A percentile compares a stretch with the other conserved stretches of the same genome.
These are phyloP conservation scores for Parazoanthus darwini DNA, from an alignment of 92 coral and sea anemone species.

Conservation along the genomic window DNA sequence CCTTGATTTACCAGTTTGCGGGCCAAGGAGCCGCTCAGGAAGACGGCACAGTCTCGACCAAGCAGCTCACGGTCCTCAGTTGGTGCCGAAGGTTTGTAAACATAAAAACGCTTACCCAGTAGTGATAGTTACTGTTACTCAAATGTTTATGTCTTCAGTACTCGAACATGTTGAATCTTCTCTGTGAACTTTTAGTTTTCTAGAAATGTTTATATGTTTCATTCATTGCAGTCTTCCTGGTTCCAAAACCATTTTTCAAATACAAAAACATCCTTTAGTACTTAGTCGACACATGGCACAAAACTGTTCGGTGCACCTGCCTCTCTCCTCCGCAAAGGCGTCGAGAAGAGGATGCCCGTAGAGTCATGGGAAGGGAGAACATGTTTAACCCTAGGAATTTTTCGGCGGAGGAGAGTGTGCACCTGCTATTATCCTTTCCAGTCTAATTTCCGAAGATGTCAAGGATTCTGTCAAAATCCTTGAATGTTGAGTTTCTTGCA, in stretches of 20 bases:
- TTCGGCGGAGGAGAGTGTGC: neutral
- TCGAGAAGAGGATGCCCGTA: too few species aligned
- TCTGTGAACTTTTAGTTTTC: neutral
- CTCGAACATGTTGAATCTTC: neutral
- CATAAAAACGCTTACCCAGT: too few species aligned
- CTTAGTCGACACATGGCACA: neutral
- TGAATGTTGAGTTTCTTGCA: neutral
- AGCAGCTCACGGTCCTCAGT: constrained; percentile 53
- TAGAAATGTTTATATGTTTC: neutral
- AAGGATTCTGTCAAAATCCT: neutral
- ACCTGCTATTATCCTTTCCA: neutral
- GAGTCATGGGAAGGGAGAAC: too few species aligned
- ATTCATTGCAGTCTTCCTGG: neutral
- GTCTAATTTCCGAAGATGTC: neutral
- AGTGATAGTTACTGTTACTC: neutral
- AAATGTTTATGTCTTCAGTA: neutral
- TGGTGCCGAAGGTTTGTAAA: constrained; percentile 71
- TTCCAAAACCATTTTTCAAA: neutral
- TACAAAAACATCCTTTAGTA: neutral
- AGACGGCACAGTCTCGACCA: constrained; percentile 60
- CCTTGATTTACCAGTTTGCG: constrained; percentile 46
- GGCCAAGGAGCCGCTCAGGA: constrained; percentile 63
- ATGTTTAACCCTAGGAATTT: too few species aligned
- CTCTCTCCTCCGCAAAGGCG: too few species aligned
- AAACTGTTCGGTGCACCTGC: neutral